Evolutionary conservation across 2,888 invertebrate genomes (phyloP).

Genomic region (Synanthedon andrenaeformis): DNA sequence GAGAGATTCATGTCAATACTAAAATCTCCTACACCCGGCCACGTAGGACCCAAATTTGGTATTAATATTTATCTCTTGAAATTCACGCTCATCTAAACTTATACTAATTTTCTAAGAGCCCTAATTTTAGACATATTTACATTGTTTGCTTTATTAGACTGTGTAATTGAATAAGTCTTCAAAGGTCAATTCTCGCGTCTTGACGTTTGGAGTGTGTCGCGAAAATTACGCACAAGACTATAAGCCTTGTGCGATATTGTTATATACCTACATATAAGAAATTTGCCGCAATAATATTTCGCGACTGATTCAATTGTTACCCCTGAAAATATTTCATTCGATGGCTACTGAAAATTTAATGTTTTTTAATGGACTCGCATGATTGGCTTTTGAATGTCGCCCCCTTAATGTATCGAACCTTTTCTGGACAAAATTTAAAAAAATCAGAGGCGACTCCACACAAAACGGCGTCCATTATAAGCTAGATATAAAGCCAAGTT

Average conservation of each 20-base stretch:
- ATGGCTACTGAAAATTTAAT: constrained; percentile 11
- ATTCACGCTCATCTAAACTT: constrained; percentile 4
- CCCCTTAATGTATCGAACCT: constrained; percentile 20
- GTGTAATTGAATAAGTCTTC: constrained; percentile 15
- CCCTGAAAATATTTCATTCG: constrained; percentile 15
- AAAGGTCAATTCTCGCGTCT: constrained; percentile 49
- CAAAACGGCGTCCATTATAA: constrained; percentile 52
- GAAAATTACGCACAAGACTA: constrained; percentile 14
- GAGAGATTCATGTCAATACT: constrained; percentile 18
- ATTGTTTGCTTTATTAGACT: constrained; percentile 21
- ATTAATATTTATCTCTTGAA: constrained; percentile 21
- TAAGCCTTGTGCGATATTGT: constrained; percentile 1
- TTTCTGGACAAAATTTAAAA: constrained; percentile 15
- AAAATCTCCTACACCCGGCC: constrained; percentile 52
- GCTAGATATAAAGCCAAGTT: constrained; percentile 64
- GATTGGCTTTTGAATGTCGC: constrained; percentile 38
- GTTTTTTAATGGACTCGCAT: constrained; percentile 13
- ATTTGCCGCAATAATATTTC: neutral
- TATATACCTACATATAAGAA: too few species aligned
- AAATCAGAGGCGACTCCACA: constrained; percentile 63
- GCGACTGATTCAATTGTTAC: constrained; percentile 21
- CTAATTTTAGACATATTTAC: constrained; percentile 39
- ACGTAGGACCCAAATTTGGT: constrained; percentile 37
- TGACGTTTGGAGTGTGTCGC: constrained; percentile 24
- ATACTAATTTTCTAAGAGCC: constrained; percentile 29